Evolutionary conservation across 2,113 vertebrate genomes (phyloP), one percentile per base, ranked within the genome.

Genomic region (Ellobius talpinus): DNA sequence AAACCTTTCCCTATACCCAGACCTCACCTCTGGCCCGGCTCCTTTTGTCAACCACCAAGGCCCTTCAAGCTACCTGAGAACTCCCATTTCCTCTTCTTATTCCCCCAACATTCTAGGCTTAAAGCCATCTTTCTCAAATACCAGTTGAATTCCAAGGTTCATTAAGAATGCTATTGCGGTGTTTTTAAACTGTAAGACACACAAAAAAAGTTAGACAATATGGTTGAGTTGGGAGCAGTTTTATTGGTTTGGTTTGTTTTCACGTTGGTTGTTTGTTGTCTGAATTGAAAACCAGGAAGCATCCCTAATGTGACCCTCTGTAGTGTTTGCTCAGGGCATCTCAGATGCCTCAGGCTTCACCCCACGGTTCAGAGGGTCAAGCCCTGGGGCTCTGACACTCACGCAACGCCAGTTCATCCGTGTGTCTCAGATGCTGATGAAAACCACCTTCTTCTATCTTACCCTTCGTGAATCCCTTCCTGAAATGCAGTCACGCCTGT

Each of bases 81-180:
- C 26, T 36, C 29, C 12, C 4, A 0, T 17, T 78, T 84, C 63
- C 87, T 94, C 87, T 74, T 78, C 29, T 74, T 63, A 70, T 70
- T 36, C 36, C n/a, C 68, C 52, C 78, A 74, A 16, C 66, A 87
- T 95, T 26, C 89, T 87, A 90, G 87, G 47, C 26, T 70, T 91
- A 95, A 93, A 77, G 19, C 73, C 90, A 17, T 85, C 26, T 42
- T 96, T 96, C 81, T 88, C 68, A 92, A 94, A 93, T 92, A 65
- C 96, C 94, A 94, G 90, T 87, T 95, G 73, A 96, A 91, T 95
- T 92, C 91, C 77, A 95, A 50, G 94, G 87, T 94, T 97, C 82
- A 21, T 93, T 92, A 94, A 97, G 93, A 94, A 89, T 58, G 47
- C 55, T 50, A 2, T 68, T 72, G 24, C 52, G 11, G 61, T 89